Evolutionary conservation across 1,140 invertebrate species (phyloP), one percentile per base, ranked within the genome.

Genomic region (Drosophila kepulauana): DNA sequence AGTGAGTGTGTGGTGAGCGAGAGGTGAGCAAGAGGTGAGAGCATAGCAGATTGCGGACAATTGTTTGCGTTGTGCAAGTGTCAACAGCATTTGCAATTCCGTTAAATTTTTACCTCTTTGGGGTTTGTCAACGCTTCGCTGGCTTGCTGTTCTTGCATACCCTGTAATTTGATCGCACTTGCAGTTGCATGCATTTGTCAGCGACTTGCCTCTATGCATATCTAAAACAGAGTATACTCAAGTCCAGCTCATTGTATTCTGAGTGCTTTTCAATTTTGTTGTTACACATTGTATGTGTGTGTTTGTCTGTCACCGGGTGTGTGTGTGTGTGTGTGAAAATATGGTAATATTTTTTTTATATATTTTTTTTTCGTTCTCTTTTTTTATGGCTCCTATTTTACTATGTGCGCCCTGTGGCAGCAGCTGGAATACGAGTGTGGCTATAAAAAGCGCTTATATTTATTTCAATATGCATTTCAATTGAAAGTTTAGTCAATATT

Each of bases 31-130:
- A 43, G 45, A 38, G 66, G 76, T 69, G 61, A 75, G 76, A 78
- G 72, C 62, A 58, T 45, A 68, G 69, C 70, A 69, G 75, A 70
- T 79, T 78, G 48, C 57, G 67, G 81, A 68, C 84, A 87, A 89
- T 87, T 88, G 85, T 88, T 89, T 88, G 85, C 85, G 73, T 79
- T 89, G 85, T 85, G 86, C 81, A 85, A 89, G 85, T 89, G 85
- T 89, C 85, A 89, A 89, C 81, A 89, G 75, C 86, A 89, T 89
- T 89, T 89, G 86, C 86, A 89, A 89, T 90, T 89, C 81, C 75
- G 85, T 87, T 87, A 67, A 87, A 82, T 80, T 87, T 86, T 87
- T 82, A 87, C 76, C 79, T 81, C 85, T 80, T 84, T 88, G 56
- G 74, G 74, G 56, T 56, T 63, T 65, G 73, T 64, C 68, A 71